Evolutionary conservation across 2,888 invertebrate species (phyloP).

Genomic region (Mythimna loreyi): DNA sequence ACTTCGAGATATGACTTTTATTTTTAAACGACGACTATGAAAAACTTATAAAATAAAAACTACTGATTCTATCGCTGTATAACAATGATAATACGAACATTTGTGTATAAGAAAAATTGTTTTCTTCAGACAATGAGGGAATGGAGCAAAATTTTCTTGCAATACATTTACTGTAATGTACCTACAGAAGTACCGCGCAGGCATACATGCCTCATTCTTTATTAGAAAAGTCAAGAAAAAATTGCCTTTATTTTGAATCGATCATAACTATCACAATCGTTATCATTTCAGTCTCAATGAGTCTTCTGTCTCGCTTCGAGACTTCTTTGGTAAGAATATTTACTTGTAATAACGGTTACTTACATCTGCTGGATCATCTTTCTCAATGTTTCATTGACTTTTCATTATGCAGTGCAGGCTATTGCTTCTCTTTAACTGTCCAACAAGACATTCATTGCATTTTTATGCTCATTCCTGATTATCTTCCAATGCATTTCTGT

Average conservation of each 20-base stretch:
- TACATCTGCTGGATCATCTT: constrained; percentile 42
- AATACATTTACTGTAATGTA: not conserved
- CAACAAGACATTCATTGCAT: constrained; percentile 30
- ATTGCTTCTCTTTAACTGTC: constrained; percentile 21
- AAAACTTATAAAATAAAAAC: no score
- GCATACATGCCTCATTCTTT: not conserved
- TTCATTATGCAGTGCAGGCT: constrained; percentile 21
- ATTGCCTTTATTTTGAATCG: constrained; percentile 13
- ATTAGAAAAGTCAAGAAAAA: constrained; percentile 1
- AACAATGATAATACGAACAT: no score
- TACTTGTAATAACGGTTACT: constrained; percentile 33
- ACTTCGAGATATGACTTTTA: no score
- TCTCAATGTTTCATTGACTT: constrained; percentile 32
- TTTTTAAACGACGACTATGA: not conserved
- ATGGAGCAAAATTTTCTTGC: not conserved
- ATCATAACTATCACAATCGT: constrained; percentile 40
- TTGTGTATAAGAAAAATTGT: no score
- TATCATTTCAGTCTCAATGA: constrained; percentile 65
- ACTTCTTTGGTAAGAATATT: constrained; percentile 65
- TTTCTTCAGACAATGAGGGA: not conserved
- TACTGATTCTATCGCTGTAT: not conserved
- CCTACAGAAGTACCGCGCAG: not conserved
- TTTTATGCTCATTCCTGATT: constrained; percentile 35
- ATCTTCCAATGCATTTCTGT: constrained; percentile 25
- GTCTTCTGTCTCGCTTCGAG: constrained; percentile 65